Conservation (phyloP, 37 sponge, comb jelly and placozoan genomes). For the Ianthella basta region DNA sequence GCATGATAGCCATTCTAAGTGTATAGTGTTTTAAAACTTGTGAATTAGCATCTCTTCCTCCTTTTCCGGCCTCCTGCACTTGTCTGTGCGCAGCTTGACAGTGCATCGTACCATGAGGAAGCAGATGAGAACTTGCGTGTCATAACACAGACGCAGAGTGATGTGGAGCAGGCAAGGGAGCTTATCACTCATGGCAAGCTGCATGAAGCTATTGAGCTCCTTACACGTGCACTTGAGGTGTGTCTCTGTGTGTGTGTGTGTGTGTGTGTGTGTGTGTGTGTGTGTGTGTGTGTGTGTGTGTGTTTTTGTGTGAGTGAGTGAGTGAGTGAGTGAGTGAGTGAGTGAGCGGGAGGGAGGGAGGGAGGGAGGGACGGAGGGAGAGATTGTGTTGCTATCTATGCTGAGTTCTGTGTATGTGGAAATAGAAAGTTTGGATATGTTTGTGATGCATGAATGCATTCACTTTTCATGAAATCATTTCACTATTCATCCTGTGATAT, state of each 20-base stretch:
- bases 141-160: conserved; percentile 5
- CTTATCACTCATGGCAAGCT: conserved; percentile 44
- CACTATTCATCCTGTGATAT: not conserved
- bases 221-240: conserved; percentile 69
- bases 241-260: not conserved
- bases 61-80: not conserved
- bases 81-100: not conserved
- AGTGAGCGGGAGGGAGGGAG: no score
- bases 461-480: no score
- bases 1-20: no score
- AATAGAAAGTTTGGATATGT: not conserved
- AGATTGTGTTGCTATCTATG: no score
- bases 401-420: conserved; percentile 3
- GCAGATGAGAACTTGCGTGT: conserved; percentile 25
- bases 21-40: no score
- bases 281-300: no score
- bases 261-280: conserved; percentile 25
- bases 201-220: conserved; percentile 43
- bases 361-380: no score
- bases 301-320: no score
- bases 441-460: no score
- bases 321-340: no score
- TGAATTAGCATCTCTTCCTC: no score
- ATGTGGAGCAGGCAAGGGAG: conserved; percentile 13
- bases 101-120: not conserved